Evolutionary conservation across 2,113 vertebrate genomes (phyloP).

Genomic region (Leucosticte australis): DNA sequence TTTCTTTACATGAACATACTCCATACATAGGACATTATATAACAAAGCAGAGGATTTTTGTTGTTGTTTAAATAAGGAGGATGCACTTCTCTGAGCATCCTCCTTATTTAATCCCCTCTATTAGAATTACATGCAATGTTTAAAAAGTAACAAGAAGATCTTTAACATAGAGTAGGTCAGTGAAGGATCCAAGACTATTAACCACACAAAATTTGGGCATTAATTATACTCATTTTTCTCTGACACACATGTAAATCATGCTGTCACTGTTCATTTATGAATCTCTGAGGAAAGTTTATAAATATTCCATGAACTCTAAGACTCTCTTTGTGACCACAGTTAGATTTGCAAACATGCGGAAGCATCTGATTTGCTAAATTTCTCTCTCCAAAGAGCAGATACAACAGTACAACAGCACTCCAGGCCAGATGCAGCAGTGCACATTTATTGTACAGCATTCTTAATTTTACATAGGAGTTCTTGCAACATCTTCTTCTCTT

Average conservation of each 20-base stretch:
- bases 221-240: background rate
- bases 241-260: background rate
- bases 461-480: background rate
- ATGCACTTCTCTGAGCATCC: background rate
- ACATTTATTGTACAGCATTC: background rate
- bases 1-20: background rate
- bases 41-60: background rate
- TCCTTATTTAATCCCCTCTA: no score
- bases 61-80: background rate
- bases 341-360: background rate
- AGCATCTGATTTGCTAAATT: background rate
- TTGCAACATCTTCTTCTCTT: background rate
- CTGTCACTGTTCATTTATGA: constrained; percentile 11
- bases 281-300: background rate
- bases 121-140: background rate
- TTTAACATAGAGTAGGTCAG: background rate
- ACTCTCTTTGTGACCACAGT: background rate
- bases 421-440: background rate
- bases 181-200: background rate
- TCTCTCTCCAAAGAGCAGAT: background rate
- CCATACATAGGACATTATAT: background rate
- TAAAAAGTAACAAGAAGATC: background rate
- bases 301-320: background rate
- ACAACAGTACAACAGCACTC: background rate
- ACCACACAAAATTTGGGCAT: background rate